phyloP scores from a whole-genome alignment of 2,797 vertebrate genomes.

The Oreochromis mossambicus region DNA sequence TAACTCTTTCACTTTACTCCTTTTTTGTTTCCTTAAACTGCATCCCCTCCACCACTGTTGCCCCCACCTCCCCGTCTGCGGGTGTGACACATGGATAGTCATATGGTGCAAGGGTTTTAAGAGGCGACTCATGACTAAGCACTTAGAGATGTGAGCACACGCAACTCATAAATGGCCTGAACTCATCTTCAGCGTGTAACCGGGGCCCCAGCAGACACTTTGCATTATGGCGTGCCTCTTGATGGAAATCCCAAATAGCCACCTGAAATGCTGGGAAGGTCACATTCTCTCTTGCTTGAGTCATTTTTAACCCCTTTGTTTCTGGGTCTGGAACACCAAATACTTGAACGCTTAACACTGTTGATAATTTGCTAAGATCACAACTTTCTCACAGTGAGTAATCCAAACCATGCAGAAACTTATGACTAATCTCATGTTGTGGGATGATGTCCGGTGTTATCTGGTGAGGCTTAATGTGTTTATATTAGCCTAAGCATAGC shows the following conservation, averaged over 20 bases:
- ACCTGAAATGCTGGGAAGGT: constrained; percentile 5
- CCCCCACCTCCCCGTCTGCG: not conserved
- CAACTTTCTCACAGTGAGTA: not conserved
- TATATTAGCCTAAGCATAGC: not conserved
- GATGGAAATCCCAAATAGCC: constrained; percentile 23
- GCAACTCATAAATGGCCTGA: constrained; percentile 24
- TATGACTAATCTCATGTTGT: not conserved
- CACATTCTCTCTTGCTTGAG: not conserved
- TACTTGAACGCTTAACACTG: not conserved
- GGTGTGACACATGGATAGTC: constrained; percentile 38
- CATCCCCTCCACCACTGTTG: not conserved
- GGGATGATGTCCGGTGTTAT: not conserved
- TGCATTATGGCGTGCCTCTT: not conserved
- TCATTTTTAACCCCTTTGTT: not conserved
- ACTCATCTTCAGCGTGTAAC: constrained; percentile 15
- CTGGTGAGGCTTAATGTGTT: not conserved
- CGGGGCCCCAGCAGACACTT: constrained; percentile 20
- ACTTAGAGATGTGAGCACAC: constrained; percentile 26
- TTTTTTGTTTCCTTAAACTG: not conserved
- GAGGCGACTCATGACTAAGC: constrained; percentile 46
- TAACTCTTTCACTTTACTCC: not conserved
- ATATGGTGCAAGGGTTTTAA: constrained; percentile 34
- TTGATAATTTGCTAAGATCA: not conserved
- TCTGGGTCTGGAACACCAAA: not conserved
- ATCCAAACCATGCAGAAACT: not conserved